A percentile compares a stretch with the other conserved stretches of the same genome.
Evolutionary conservation across 2,113 vertebrate species (phyloP).

Genomic region (Casuarius casuarius): DNA sequence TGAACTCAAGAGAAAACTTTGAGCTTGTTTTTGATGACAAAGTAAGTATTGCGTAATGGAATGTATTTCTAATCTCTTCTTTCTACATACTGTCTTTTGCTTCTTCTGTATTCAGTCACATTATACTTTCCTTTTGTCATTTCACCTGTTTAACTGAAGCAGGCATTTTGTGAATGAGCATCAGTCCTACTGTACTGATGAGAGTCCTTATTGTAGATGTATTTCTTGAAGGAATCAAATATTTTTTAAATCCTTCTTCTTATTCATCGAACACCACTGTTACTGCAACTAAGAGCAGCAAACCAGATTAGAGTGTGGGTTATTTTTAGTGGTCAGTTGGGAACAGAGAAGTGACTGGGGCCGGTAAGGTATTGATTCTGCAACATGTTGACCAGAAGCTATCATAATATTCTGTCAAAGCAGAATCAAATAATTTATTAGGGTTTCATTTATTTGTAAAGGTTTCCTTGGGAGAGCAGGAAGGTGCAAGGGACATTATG

Average conservation of each 20-base stretch:
- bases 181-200: neutral
- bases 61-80: neutral
- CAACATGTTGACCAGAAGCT: neutral
- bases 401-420: neutral
- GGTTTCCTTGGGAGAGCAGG: neutral
- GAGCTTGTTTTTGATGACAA: conserved; percentile 71
- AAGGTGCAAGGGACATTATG: neutral
- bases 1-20: conserved; percentile 76
- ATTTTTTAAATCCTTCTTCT: neutral
- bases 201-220: neutral
- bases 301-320: neutral
- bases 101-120: neutral
- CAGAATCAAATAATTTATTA: neutral
- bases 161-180: neutral
- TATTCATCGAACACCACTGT: neutral
- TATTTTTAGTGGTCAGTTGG: neutral
- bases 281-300: neutral
- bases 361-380: neutral
- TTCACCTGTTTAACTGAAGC: neutral
- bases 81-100: neutral
- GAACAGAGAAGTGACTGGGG: neutral
- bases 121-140: neutral
- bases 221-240: neutral
- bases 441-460: neutral
- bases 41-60: neutral